Conservation (phyloP, 2,888 invertebrate genomes). For the Arctia plantaginis region DNA sequence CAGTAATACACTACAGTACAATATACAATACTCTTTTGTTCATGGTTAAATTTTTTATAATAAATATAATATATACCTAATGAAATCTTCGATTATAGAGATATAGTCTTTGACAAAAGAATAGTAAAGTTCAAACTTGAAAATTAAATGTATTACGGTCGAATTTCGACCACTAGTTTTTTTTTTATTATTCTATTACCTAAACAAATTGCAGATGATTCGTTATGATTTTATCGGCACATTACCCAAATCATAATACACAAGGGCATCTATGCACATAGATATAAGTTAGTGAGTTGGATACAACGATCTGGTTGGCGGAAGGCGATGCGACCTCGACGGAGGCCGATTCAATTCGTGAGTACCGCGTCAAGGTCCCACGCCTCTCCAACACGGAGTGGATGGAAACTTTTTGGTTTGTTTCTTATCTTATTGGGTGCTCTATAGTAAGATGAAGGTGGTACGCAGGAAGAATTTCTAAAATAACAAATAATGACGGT, state of each 20-base stretch:
- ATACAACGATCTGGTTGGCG: constrained; percentile 52
- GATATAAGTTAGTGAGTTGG: constrained; percentile 47
- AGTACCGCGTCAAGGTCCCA: constrained; percentile 73
- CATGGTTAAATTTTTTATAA: too few relatives aligned
- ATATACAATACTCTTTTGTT: too few relatives aligned
- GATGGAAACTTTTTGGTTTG: constrained; percentile 65
- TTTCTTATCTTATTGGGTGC: constrained; percentile 55
- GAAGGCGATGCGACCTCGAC: constrained; percentile 68
- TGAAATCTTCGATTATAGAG: too few relatives aligned
- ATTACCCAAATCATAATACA: constrained; percentile 16
- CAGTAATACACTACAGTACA: too few relatives aligned
- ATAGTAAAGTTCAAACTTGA: too few relatives aligned
- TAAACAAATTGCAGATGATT: too few relatives aligned
- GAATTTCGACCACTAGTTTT: too few relatives aligned
- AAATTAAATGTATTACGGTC: too few relatives aligned
- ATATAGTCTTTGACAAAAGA: too few relatives aligned
- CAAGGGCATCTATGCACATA: constrained; percentile 15
- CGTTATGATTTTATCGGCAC: constrained; percentile 5
- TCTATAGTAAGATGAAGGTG: constrained; percentile 46
- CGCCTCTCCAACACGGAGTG: constrained; percentile 50
- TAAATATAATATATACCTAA: too few relatives aligned
- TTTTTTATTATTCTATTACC: neutral
- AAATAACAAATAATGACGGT: constrained; percentile 17
- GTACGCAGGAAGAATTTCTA: constrained; percentile 33
- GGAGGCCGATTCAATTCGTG: constrained; percentile 73